Evolutionary conservation across 2,797 vertebrate species (phyloP).

Genomic region (Mus caroli): DNA sequence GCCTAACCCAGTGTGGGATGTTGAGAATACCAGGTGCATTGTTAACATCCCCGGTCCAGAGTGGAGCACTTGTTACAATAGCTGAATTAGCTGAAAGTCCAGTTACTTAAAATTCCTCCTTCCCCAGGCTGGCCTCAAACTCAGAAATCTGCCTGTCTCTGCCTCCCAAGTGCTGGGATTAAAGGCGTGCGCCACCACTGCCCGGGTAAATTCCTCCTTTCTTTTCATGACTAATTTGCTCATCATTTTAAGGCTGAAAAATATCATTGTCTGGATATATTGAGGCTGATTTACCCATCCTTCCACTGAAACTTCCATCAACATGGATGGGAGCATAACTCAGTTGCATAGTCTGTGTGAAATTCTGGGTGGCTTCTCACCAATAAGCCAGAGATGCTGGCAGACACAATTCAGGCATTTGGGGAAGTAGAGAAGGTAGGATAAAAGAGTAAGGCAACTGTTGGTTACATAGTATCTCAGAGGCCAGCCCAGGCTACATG

Average conservation of each 20-base stretch:
- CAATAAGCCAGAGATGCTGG: not conserved
- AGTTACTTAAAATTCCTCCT: not conserved
- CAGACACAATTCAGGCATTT: not conserved
- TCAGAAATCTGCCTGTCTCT: no score
- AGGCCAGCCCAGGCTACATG: not conserved
- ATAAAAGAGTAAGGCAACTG: not conserved
- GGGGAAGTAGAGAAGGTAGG: not conserved
- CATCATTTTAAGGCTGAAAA: not conserved
- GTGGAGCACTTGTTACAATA: not conserved
- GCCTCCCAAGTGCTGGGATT: no score
- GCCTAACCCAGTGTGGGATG: not conserved
- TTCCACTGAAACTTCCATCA: not conserved
- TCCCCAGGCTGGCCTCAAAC: no score
- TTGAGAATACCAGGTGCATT: not conserved
- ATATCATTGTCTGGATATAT: not conserved
- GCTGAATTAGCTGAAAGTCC: not conserved
- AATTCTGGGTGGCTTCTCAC: not conserved
- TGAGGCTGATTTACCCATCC: not conserved
- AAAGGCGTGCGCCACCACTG: no score
- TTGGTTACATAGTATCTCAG: not conserved
- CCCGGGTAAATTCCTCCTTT: no score
- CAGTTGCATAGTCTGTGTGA: not conserved
- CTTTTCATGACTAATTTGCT: slow-evolving; percentile 2
- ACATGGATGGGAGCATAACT: not conserved
- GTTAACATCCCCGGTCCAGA: not conserved